Evolutionary conservation across 2,888 invertebrate genomes (phyloP).

Genomic region (Halictus ligatus): DNA sequence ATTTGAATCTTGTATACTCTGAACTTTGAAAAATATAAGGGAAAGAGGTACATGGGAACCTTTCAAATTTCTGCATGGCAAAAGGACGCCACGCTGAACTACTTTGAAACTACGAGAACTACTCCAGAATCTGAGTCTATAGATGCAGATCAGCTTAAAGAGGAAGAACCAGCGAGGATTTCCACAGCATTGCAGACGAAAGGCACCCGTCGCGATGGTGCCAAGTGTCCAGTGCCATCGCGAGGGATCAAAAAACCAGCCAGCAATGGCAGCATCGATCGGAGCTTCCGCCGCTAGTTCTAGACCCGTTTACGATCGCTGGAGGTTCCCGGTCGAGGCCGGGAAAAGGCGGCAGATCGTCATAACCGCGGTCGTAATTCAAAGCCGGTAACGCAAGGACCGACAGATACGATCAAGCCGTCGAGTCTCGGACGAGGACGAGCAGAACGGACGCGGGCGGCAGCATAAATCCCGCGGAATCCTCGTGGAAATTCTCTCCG

Average conservation of each 20-base stretch:
- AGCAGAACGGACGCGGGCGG: conserved; percentile 29
- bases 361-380: conserved; percentile 71
- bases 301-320: not conserved
- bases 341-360: conserved; percentile 57
- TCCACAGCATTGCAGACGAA: too few relatives aligned
- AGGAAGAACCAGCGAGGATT: too few relatives aligned
- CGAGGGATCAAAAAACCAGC: not conserved
- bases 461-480: conserved; percentile 44
- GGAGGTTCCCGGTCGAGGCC: not conserved
- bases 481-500: not conserved
- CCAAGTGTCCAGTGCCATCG: not conserved
- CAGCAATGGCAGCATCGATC: conserved; percentile 1
- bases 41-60: not conserved
- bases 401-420: conserved; percentile 65
- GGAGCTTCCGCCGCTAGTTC: not conserved
- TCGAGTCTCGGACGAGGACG: conserved; percentile 36
- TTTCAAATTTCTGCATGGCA: not conserved
- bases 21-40: not conserved
- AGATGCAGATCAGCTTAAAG: not conserved
- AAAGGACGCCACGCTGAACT: too few relatives aligned
- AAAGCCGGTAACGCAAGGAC: conserved; percentile 63
- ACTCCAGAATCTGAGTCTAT: not conserved
- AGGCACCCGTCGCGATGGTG: too few relatives aligned
- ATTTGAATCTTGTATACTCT: not conserved
- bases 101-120: not conserved